Conservation (phyloP, 2,113 vertebrate species). For the Hippocampus guttulatus region DNA sequence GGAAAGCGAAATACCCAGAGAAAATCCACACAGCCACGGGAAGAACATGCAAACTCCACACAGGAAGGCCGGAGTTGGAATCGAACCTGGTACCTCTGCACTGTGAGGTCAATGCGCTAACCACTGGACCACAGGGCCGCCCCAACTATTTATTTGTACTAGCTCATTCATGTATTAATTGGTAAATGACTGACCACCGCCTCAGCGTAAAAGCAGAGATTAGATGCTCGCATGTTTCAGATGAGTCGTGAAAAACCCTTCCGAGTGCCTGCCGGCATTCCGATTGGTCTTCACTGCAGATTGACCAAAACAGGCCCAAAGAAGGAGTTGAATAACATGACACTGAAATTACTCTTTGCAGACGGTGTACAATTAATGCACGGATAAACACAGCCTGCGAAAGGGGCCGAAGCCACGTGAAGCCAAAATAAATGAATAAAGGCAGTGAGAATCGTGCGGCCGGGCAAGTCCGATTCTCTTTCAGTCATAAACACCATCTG, state of each 20-base stretch:
- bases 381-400: conserved; percentile 43
- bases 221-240: conserved; percentile 20
- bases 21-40: no score
- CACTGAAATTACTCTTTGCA: conserved; percentile 17
- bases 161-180: conserved; percentile 44
- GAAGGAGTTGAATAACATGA: conserved; percentile 16
- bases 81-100: no score
- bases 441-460: conserved; percentile 25
- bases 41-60: no score
- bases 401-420: conserved; percentile 37
- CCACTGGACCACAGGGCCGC: no score
- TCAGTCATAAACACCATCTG: conserved; percentile 62
- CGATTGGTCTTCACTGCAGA: conserved; percentile 1
- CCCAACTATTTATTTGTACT: conserved; percentile 43
- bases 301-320: conserved; percentile 10
- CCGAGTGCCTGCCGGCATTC: conserved; percentile 6
- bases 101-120: no score
- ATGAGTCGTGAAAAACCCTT: conserved; percentile 8
- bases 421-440: conserved; percentile 7
- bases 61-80: no score
- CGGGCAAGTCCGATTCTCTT: conserved; percentile 47
- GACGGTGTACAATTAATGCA: conserved; percentile 32
- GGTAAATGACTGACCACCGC: conserved; percentile 36
- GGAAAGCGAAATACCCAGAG: no score
- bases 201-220: conserved; percentile 30